A percentile compares a stretch with the other conserved stretches of the same genome.
phyloP scores from a whole-genome alignment of 2,113 vertebrate species.

The Hemicordylus capensis region DNA sequence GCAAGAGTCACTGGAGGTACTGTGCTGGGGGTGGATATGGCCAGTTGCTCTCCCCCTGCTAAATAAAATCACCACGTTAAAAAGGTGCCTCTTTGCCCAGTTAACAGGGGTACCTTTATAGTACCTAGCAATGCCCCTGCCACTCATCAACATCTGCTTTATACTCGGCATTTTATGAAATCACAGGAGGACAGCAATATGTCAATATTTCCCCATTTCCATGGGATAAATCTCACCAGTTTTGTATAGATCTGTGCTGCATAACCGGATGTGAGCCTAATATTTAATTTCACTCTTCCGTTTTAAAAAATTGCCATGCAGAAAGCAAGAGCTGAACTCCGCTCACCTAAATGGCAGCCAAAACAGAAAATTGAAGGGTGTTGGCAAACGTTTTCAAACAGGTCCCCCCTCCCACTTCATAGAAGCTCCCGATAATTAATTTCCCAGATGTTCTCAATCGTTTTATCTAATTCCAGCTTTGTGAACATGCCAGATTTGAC shows the following conservation, averaged over 20 bases:
- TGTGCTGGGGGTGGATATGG: too few species aligned
- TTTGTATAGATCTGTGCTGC: neutral
- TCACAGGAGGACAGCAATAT: conserved; percentile 53
- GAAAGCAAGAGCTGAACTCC: accelerated
- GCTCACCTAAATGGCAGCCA: conserved; percentile 1
- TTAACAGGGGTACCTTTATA: too few species aligned
- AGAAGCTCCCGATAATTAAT: conserved; percentile 53
- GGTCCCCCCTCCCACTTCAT: conserved; percentile 47
- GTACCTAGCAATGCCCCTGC: too few species aligned
- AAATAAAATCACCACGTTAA: too few species aligned
- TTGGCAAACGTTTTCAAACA: conserved; percentile 58
- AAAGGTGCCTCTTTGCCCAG: too few species aligned
- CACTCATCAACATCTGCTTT: conserved; percentile 37
- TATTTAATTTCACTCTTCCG: conserved; percentile 6
- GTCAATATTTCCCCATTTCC: conserved; percentile 52
- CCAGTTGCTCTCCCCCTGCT: too few species aligned
- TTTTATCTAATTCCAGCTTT: conserved; percentile 65
- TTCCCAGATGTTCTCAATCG: conserved; percentile 47
- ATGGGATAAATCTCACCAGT: conserved; percentile 46
- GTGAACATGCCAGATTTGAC: conserved; percentile 6
- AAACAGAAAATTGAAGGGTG: conserved; percentile 26
- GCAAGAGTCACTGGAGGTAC: too few species aligned
- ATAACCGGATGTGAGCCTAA: too few species aligned
- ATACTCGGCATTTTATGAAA: conserved; percentile 35
- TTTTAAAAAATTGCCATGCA: conserved; percentile 36